phyloP scores from a whole-genome alignment of 2,888 invertebrate genomes.

The Ferdinandea cuprea region DNA sequence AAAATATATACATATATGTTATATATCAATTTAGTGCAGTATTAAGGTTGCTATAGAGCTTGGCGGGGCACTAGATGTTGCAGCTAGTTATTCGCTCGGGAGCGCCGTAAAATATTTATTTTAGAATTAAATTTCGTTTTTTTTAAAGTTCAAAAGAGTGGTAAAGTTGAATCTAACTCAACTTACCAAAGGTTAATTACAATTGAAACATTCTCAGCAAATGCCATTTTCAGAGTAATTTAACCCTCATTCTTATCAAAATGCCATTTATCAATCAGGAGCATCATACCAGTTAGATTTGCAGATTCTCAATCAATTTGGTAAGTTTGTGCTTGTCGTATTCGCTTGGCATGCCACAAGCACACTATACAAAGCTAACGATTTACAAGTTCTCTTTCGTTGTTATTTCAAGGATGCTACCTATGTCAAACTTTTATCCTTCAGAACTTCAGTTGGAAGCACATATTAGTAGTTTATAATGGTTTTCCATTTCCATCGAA shows the following conservation, averaged over 20 bases:
- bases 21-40: too few relatives aligned
- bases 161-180: neutral
- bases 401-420: constrained; percentile 25
- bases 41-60: too few relatives aligned
- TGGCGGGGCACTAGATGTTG: too few relatives aligned
- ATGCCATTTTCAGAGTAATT: constrained; percentile 9
- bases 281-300: constrained; percentile 36
- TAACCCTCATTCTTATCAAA: constrained; percentile 35
- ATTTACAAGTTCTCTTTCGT: neutral
- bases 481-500: constrained; percentile 42
- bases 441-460: constrained; percentile 15
- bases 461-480: constrained; percentile 38
- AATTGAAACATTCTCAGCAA: constrained; percentile 21
- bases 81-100: too few relatives aligned
- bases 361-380: neutral
- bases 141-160: too few relatives aligned
- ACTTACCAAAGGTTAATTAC: neutral
- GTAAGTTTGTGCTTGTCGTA: neutral
- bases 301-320: constrained; percentile 20
- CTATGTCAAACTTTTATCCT: constrained; percentile 34
- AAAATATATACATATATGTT: too few relatives aligned
- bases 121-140: too few relatives aligned
- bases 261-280: constrained; percentile 53
- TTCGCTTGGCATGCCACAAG: neutral
- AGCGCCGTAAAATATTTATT: too few relatives aligned